phyloP scores from a whole-genome alignment of 1,140 invertebrate species.

The Hypsibius dujardini region DNA sequence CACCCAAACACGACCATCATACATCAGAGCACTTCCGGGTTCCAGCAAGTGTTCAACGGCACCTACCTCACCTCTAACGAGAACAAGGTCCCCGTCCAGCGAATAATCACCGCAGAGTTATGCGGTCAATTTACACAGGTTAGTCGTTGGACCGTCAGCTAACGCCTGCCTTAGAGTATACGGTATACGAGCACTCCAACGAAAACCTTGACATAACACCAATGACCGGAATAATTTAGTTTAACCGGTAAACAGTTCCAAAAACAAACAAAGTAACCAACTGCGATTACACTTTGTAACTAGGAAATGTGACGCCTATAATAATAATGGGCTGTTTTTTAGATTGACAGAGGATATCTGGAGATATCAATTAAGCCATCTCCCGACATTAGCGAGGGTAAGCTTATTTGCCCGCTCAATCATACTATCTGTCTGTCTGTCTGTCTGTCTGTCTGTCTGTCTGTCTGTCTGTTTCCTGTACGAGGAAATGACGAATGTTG shows the following conservation, averaged over 20 bases:
- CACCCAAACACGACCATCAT: conserved; percentile 10
- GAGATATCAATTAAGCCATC: neutral
- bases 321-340: neutral
- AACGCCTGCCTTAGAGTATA: neutral
- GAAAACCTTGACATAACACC: neutral
- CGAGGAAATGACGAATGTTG: neutral
- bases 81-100: neutral
- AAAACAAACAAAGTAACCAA: neutral
- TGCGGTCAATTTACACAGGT: neutral
- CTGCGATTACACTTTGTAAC: neutral
- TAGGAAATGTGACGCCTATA: neutral
- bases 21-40: neutral
- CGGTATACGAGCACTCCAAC: neutral
- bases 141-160: neutral
- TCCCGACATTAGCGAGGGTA: neutral
- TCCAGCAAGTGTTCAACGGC: conserved; percentile 7
- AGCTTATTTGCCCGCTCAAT: too few species aligned
- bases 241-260: neutral
- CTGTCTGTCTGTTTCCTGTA: neutral
- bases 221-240: neutral
- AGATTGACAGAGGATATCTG: neutral
- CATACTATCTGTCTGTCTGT: too few species aligned
- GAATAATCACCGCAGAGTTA: neutral
- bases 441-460: too few species aligned
- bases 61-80: neutral